phyloP scores from a whole-genome alignment of 2,797 vertebrate genomes.

The Anas georgica region DNA sequence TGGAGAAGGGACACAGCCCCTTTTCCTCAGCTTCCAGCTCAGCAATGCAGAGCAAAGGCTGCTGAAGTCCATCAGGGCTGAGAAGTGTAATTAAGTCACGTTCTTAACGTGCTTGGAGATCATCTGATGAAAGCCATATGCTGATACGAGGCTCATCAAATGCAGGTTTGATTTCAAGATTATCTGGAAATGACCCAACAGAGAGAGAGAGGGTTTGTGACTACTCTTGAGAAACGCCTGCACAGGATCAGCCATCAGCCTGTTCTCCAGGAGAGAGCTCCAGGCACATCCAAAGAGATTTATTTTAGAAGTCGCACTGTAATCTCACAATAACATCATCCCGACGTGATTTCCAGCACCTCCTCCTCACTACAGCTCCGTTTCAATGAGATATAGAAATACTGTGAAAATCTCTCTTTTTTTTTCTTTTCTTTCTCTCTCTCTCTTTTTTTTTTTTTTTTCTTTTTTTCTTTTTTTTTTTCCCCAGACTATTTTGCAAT shows the following conservation, averaged over 20 bases:
- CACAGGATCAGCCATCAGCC: slow-evolving; percentile 28
- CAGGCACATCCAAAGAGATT: background rate
- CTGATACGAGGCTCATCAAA: background rate
- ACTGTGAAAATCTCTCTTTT: background rate
- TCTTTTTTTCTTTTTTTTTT: no score
- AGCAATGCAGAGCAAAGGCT: background rate
- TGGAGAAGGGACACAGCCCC: background rate
- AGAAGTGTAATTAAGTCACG: background rate
- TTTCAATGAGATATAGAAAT: background rate
- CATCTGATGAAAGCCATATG: slow-evolving; percentile 58
- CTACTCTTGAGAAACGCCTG: slow-evolving; percentile 17
- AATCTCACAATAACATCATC: background rate
- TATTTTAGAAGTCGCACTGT: background rate
- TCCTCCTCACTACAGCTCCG: background rate
- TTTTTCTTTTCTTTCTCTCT: no score
- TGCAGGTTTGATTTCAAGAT: slow-evolving; percentile 11
- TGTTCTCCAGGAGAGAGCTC: background rate
- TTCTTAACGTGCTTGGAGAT: slow-evolving; percentile 27
- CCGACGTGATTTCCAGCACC: background rate
- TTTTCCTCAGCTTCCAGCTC: background rate
- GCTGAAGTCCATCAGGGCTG: background rate
- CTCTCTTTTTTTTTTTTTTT: fast-evolving
- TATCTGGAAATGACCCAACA: slow-evolving; percentile 2
- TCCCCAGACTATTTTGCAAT: background rate
- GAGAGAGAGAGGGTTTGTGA: background rate